These are phyloP conservation scores for Bradynema listronoti DNA, from an alignment of 1,140 invertebrate species.

Conservation along the genomic window DNA sequence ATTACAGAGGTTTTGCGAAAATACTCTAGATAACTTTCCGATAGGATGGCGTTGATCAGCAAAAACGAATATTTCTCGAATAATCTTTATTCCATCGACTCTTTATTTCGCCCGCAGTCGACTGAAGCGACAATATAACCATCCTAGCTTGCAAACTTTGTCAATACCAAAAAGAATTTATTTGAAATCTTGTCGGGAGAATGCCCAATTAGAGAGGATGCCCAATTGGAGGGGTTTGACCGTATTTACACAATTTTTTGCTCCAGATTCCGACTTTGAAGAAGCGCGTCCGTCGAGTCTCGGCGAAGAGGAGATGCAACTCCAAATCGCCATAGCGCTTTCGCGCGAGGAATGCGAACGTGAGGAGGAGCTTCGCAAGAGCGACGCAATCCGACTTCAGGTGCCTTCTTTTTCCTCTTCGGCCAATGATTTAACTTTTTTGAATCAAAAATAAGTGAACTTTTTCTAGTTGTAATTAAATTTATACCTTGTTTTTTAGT, in stretches of 20 bases:
- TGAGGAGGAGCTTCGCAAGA: conserved; percentile 81
- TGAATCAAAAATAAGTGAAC: conserved; percentile 1
- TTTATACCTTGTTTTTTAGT: neutral
- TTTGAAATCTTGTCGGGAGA: no score
- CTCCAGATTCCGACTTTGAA: conserved; percentile 70
- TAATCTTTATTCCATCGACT: no score
- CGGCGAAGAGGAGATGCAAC: conserved; percentile 92
- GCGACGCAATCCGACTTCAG: conserved; percentile 75
- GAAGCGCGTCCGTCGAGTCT: conserved; percentile 84
- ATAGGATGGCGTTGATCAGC: no score
- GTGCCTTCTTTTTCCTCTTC: conserved; percentile 13
- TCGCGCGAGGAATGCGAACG: conserved; percentile 95
- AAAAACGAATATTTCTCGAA: no score
- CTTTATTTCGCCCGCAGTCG: no score
- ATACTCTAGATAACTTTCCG: no score
- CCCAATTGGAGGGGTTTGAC: no score
- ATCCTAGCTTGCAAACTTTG: no score
- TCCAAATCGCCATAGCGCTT: conserved; percentile 87
- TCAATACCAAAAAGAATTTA: no score
- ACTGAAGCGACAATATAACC: no score
- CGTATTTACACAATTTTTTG: conserved; percentile 10
- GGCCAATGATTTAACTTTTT: conserved; percentile 9
- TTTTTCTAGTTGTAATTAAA: conserved; percentile 16
- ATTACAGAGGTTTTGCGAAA: no score
- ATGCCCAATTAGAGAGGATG: no score